Conservation (phyloP, 2,888 invertebrate genomes). For the Heliconius sara region DNA sequence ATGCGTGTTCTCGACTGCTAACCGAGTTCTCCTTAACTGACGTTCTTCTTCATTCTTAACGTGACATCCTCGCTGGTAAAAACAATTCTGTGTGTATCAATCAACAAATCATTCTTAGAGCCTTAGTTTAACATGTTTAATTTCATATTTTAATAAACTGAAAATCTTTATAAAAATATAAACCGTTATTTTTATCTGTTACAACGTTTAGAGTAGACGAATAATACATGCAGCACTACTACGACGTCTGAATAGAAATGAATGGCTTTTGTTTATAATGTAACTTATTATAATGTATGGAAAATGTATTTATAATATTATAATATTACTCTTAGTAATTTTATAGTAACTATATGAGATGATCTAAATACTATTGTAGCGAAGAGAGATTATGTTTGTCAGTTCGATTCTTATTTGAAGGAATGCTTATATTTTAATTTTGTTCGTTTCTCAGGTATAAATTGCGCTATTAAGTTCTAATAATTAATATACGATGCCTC, state of each 20-base stretch:
- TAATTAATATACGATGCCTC: too few species aligned
- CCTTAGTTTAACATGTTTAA: too few species aligned
- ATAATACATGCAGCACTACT: slow-evolving; percentile 11
- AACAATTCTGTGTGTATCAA: too few species aligned
- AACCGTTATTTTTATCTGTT: slow-evolving; percentile 18
- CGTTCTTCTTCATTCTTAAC: too few species aligned
- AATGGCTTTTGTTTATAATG: slow-evolving; percentile 13
- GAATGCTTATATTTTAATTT: too few species aligned
- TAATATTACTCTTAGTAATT: background rate
- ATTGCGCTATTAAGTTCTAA: too few species aligned
- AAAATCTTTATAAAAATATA: slow-evolving; percentile 15
- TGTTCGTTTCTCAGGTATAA: too few species aligned
- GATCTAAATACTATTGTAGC: background rate
- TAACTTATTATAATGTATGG: background rate
- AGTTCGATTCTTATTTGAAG: too few species aligned
- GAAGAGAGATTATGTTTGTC: background rate
- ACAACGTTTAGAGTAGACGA: slow-evolving; percentile 17
- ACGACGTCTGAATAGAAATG: slow-evolving; percentile 25
- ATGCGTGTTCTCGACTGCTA: too few species aligned
- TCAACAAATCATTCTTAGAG: too few species aligned
- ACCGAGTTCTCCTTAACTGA: too few species aligned
- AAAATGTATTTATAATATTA: background rate
- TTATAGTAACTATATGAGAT: background rate
- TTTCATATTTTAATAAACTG: background rate
- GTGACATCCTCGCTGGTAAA: too few species aligned